Conservation (phyloP, 2,113 vertebrate species). For the Reinhardtius hippoglossoides region DNA sequence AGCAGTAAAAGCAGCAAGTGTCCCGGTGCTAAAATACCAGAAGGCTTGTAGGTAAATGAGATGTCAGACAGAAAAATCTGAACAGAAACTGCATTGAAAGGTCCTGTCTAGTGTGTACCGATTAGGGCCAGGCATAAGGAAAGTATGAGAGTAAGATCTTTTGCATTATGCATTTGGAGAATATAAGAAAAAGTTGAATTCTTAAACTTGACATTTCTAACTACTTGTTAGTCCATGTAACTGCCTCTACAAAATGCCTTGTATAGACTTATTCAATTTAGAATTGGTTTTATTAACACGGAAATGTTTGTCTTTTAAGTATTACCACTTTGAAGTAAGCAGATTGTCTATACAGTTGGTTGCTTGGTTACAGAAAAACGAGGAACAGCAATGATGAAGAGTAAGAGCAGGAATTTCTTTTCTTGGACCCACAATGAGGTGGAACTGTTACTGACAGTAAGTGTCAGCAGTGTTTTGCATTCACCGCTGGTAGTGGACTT, state of each 20-base stretch:
- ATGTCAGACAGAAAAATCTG: constrained; percentile 7
- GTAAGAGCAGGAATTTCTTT: background rate
- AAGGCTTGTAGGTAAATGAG: constrained; percentile 24
- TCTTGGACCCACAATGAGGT: background rate
- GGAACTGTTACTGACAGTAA: background rate
- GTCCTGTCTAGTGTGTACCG: background rate
- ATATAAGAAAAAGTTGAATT: too few relatives aligned
- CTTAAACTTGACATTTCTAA: too few relatives aligned
- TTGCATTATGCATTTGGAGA: background rate
- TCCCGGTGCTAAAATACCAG: constrained; percentile 33
- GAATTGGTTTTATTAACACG: too few relatives aligned
- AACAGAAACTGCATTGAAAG: background rate
- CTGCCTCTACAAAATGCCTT: background rate
- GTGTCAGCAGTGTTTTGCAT: background rate
- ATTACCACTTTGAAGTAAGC: too few relatives aligned
- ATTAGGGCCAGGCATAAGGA: too few relatives aligned
- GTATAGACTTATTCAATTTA: background rate
- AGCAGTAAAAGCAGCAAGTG: constrained; percentile 54
- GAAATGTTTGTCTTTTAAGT: too few relatives aligned
- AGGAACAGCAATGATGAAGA: background rate
- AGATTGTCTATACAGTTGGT: background rate
- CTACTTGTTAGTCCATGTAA: too few relatives aligned
- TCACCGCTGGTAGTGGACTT: background rate
- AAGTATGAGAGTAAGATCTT: too few relatives aligned
- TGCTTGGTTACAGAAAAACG: background rate